Base-by-base conservation (phyloP, 2,113 vertebrate species). In the Lycaon pictus region DNA sequence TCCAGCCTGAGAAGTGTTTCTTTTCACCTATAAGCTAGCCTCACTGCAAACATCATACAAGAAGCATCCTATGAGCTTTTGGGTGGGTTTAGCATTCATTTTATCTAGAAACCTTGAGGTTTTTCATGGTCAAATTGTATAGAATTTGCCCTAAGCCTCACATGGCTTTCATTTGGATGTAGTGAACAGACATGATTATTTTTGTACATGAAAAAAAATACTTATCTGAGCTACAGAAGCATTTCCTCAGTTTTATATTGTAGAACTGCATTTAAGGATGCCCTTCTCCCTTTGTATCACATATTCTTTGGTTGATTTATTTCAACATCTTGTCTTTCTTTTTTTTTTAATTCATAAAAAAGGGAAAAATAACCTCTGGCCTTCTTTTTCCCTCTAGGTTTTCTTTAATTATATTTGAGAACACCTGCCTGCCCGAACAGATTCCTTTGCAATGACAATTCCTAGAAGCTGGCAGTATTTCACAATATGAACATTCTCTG, bases 241-340 rank as follows among this genome's bases (percentile, higher is more conserved):
- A 84, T 85, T 77, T 79, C 55, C 90, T 62, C 4, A 17, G 51
- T 29, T 90, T 90, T 37, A 56, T n/a, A 25, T 4, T 81, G 29
- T 2, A 83, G 17, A 83, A 72, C 0, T 90, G 3, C 2, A 35
- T 55, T 37, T 94, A 11, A 86, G 32, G 53, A n/a, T 76, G 10
- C 0, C 43, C 11, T 3, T 56, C 17, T 19, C 9, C 1, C 43
- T 76, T 29, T 82, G 63, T 8, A 92, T 5, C 19, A n/a, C 11
- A 37, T 27, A 53, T 2, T 12, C 12, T 89, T 69, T 35, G 51
- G 7, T 53, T 67, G 6, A 63, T 62, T 90, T 51, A 89, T 85
- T 95, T 79, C 27, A 63, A 15, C 22, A 91, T 72, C 11, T 17
- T 22, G 27, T 3, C 27, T 93, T 96, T 3, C 27, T 93, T 96